phyloP scores from a whole-genome alignment of 2,888 invertebrate species.

The Drosophila percnosoma region DNA sequence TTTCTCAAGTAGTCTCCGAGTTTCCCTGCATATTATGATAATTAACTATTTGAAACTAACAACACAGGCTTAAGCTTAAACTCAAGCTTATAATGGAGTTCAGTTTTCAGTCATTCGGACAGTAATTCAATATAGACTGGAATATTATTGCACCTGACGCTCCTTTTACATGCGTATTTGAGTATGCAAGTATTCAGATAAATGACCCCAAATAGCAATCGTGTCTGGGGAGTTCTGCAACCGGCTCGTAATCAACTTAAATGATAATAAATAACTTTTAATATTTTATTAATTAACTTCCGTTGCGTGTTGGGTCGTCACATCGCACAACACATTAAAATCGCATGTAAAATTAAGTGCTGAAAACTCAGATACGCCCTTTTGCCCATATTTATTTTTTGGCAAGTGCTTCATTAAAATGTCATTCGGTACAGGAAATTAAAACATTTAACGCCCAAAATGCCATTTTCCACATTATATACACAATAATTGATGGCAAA shows the following conservation, averaged over 20 bases:
- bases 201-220: constrained; percentile 10
- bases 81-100: neutral
- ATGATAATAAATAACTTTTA: constrained; percentile 79
- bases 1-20: neutral
- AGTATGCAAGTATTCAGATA: neutral
- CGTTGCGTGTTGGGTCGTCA: constrained; percentile 54
- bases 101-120: neutral
- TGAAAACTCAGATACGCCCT: constrained; percentile 36
- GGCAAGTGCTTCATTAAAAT: constrained; percentile 82
- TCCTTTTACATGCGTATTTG: neutral
- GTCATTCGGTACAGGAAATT: constrained; percentile 82
- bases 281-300: constrained; percentile 80
- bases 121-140: neutral
- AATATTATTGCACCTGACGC: neutral
- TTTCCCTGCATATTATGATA: neutral
- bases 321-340: constrained; percentile 63
- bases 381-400: constrained; percentile 49
- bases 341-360: constrained; percentile 76
- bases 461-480: constrained; percentile 57
- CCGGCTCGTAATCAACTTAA: constrained; percentile 71
- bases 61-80: neutral
- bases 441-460: constrained; percentile 76
- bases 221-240: constrained; percentile 11
- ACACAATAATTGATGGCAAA: constrained; percentile 38
- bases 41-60: neutral